Conservation (phyloP, 2,797 vertebrate genomes). For the Streptopelia turtur region DNA sequence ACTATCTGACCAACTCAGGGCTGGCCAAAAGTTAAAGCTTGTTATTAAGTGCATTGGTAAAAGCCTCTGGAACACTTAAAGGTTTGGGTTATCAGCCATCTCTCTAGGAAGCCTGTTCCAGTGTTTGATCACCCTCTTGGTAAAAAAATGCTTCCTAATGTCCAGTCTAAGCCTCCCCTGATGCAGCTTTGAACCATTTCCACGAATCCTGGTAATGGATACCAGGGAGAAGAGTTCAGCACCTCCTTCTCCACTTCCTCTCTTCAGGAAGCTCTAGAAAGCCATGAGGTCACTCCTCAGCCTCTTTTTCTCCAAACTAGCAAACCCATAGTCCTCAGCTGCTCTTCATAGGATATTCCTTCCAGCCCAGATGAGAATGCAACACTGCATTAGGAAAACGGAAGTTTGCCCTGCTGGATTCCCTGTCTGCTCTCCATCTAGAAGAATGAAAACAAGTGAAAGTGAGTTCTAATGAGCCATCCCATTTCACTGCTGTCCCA, state of each 20-base stretch:
- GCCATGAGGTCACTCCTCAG: not conserved
- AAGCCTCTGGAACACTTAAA: not conserved
- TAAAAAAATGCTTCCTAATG: not conserved
- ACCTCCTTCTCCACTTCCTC: not conserved
- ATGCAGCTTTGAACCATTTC: not conserved
- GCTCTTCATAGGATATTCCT: not conserved
- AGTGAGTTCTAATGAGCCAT: not conserved
- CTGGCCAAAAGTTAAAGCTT: not conserved
- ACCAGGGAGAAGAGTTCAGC: not conserved
- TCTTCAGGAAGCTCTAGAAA: not conserved
- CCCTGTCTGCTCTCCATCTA: not conserved
- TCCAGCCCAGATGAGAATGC: not conserved
- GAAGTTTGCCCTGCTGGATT: not conserved
- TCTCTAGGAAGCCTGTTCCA: not conserved
- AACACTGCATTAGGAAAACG: not conserved
- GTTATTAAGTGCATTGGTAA: not conserved
- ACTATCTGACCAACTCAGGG: not conserved
- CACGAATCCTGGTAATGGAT: rapidly evolving
- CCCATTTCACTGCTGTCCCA: not conserved
- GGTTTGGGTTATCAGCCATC: rapidly evolving
- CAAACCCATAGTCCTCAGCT: not conserved
- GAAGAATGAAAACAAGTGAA: not conserved
- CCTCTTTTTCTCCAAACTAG: not conserved
- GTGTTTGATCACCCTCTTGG: not conserved
- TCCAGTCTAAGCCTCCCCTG: not conserved